A percentile compares a stretch with the other conserved stretches of the same genome.
These are phyloP conservation scores for Laothoe populi DNA, from an alignment of 2,888 invertebrate species.

Conservation along the genomic window DNA sequence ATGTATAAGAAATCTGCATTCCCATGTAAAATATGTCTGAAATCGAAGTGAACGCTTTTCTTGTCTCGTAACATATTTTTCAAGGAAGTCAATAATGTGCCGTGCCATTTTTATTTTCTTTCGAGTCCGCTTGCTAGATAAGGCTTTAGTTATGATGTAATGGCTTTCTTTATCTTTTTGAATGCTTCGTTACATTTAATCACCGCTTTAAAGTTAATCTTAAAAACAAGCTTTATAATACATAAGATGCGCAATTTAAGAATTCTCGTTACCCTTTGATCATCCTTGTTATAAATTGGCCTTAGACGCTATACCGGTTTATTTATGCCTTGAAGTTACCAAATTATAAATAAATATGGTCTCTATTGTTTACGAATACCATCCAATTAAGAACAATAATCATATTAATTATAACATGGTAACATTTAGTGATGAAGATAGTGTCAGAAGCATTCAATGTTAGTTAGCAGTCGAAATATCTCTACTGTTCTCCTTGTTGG, in stretches of 20 bases:
- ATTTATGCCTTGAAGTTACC: neutral
- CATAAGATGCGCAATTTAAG: neutral
- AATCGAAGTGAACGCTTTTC: too few species aligned
- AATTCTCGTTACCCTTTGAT: neutral
- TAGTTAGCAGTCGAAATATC: neutral
- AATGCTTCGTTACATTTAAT: neutral
- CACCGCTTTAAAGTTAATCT: neutral
- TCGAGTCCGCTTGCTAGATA: neutral
- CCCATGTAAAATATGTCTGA: too few species aligned
- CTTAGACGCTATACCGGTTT: neutral
- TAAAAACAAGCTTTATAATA: neutral
- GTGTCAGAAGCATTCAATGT: neutral
- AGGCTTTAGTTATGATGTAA: neutral
- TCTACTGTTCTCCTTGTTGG: slow-evolving; percentile 2
- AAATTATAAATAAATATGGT: neutral
- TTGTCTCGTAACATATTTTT: too few species aligned
- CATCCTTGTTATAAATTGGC: neutral
- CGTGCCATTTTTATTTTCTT: neutral
- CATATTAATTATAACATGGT: neutral
- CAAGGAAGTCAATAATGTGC: neutral
- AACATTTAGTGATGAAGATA: neutral
- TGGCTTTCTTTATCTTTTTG: neutral
- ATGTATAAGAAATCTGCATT: too few species aligned
- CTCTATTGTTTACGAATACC: neutral
- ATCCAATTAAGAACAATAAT: neutral